A percentile compares a stretch with the other conserved stretches of the same genome.
phyloP scores from a whole-genome alignment of 2,888 invertebrate genomes.

The Pardosa pseudoannulata region DNA sequence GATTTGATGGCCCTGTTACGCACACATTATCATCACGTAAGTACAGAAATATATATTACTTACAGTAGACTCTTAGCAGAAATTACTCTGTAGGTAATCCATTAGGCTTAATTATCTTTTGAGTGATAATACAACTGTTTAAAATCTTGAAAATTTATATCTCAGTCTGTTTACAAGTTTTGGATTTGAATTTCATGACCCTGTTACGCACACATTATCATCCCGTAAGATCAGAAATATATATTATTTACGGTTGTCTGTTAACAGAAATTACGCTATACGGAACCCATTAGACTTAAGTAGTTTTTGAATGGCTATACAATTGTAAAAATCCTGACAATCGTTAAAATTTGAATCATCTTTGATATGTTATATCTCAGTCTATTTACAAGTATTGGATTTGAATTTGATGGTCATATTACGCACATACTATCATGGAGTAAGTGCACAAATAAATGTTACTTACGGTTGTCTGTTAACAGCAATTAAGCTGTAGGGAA shows the following conservation, averaged over 20 bases:
- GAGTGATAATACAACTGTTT: too few species aligned
- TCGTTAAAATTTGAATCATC: too few species aligned
- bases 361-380: neutral
- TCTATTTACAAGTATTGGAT: constrained; percentile 56
- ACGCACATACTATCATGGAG: constrained; percentile 63
- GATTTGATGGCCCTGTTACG: constrained; percentile 55
- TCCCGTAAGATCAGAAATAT: constrained; percentile 38
- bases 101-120: too few species aligned
- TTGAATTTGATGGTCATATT: constrained; percentile 53
- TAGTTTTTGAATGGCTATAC: too few species aligned
- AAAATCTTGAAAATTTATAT: too few species aligned
- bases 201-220: constrained; percentile 58
- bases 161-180: constrained; percentile 47
- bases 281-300: too few species aligned
- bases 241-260: neutral
- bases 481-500: too few species aligned
- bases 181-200: constrained; percentile 58
- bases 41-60: neutral
- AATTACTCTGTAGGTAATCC: too few species aligned
- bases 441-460: constrained; percentile 12
- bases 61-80: too few species aligned
- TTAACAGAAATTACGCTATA: too few species aligned
- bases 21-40: constrained; percentile 66
- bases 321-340: too few species aligned
- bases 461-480: too few species aligned